These are phyloP conservation scores for Tetragnatha montana DNA, from an alignment of 2,888 invertebrate species.

Conservation along the genomic window DNA sequence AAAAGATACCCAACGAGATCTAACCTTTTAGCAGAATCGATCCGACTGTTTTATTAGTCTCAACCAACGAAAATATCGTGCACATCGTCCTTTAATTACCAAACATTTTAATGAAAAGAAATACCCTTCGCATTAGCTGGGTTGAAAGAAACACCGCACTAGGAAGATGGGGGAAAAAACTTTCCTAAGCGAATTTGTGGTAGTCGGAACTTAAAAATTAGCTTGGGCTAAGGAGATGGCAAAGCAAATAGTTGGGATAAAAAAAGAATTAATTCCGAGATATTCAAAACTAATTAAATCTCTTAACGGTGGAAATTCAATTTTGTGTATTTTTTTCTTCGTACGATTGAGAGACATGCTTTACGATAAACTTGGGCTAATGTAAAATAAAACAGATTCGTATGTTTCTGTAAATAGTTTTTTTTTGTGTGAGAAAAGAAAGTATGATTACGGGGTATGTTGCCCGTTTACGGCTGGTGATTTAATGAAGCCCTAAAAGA, in stretches of 20 bases:
- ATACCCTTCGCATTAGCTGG: slow-evolving; percentile 8
- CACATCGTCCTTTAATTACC: slow-evolving; percentile 16
- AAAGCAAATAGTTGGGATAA: background rate
- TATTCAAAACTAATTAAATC: slow-evolving; percentile 50
- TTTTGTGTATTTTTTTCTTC: slow-evolving; percentile 6
- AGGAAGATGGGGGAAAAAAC: background rate
- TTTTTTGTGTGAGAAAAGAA: background rate
- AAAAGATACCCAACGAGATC: background rate
- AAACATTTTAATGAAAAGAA: slow-evolving; percentile 39
- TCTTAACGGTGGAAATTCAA: slow-evolving; percentile 32
- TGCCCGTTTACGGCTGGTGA: background rate
- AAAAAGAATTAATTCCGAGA: slow-evolving; percentile 21
- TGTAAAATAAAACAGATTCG: background rate
- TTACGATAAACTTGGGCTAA: background rate
- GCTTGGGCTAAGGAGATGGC: background rate
- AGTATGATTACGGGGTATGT: background rate
- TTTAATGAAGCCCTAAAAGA: background rate
- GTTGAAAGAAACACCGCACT: slow-evolving; percentile 15
- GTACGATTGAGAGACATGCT: background rate
- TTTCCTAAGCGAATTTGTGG: slow-evolving; percentile 5
- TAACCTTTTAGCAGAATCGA: background rate
- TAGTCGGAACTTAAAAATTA: slow-evolving; percentile 10
- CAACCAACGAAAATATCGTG: slow-evolving; percentile 24
- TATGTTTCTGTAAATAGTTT: slow-evolving; percentile 1
- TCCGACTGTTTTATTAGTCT: slow-evolving; percentile 6